Base-by-base conservation (phyloP, 2,888 invertebrate species). In the Drosophila putrida region DNA sequence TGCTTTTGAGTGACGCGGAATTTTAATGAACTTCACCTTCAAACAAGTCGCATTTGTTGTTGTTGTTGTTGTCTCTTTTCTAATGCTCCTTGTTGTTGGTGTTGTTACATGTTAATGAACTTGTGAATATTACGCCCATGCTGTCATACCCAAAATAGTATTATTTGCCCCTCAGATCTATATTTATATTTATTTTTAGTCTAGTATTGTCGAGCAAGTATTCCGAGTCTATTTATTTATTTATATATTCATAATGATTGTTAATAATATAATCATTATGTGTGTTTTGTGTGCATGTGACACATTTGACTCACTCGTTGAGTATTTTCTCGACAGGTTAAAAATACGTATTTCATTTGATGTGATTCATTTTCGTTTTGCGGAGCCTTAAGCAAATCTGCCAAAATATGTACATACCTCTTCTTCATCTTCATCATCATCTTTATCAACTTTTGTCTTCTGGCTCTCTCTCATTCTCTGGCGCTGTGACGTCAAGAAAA, bases 11-110 rank as follows among this genome's bases (percentile, higher is more conserved):
- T 78, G 87, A 87, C 75, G 83, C 67, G 85, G 82, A 80, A 87
- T 87, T 87, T 82, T 60, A 89, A 87, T 87, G 89, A 87, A 84
- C 86, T 87, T 89, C 76, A 89, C 86, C 89, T 86, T 87, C 67
- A 61, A 49, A 41, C 50, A 61, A 64, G 61, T 62, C 63, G 35
- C 57, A 59, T 64, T 59, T 59, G 35, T 66, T 47, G 25, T 47
- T 36, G 39, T 57, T 28, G 11, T 43, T 20, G 33, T 15, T 11
- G 4, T 20, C 35, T 10, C n/a, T 20, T 13, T 9, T 46, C n/a
- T n/a, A n/a, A n/a, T 13, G 15, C 20, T 33, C 5, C 9, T 25
- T 4, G 10, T 8, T 65, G n/a, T 25, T 39, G 35, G 35, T 49
- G 49, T 25, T 49, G 35, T 87, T 84, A 88, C 88, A 84, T 85